Conservation (phyloP, 2,113 vertebrate genomes). For the Boleophthalmus pectinirostris region DNA sequence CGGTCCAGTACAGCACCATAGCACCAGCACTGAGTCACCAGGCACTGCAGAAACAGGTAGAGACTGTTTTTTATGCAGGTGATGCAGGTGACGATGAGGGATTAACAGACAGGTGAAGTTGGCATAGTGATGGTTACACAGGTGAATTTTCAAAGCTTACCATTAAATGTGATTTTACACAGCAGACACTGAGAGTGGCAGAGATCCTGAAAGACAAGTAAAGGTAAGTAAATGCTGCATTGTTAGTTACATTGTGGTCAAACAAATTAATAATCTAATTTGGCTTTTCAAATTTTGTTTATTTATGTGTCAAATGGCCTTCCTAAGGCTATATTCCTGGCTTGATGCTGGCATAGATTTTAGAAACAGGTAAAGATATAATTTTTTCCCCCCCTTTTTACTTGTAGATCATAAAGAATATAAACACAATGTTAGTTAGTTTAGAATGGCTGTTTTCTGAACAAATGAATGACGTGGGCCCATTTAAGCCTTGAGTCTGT, state of each 20-base stretch:
- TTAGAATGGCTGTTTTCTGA: background rate
- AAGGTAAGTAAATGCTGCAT: conserved; percentile 55
- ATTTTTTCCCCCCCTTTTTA: too few species aligned
- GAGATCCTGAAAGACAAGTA: conserved; percentile 42
- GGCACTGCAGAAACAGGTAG: conserved; percentile 35
- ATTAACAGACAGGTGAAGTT: conserved; percentile 2
- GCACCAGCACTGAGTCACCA: conserved; percentile 44
- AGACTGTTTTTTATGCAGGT: conserved; percentile 41
- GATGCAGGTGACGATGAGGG: conserved; percentile 45
- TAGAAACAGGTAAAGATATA: background rate
- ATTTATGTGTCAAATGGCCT: background rate
- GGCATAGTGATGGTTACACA: conserved; percentile 41
- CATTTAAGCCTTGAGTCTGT: background rate
- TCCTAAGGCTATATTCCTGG: background rate
- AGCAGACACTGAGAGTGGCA: conserved; percentile 35
- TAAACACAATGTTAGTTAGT: background rate
- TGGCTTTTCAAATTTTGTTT: background rate
- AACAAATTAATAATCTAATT: background rate
- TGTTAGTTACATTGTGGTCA: conserved; percentile 6
- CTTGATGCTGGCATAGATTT: background rate
- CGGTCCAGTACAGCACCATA: conserved; percentile 46
- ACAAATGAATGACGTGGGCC: background rate
- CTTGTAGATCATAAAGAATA: background rate
- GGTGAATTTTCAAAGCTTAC: conserved; percentile 41
- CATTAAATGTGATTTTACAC: conserved; percentile 29